Conservation (phyloP, 35 echinoderm and acorn worm species). For the Ptychodera flava region DNA sequence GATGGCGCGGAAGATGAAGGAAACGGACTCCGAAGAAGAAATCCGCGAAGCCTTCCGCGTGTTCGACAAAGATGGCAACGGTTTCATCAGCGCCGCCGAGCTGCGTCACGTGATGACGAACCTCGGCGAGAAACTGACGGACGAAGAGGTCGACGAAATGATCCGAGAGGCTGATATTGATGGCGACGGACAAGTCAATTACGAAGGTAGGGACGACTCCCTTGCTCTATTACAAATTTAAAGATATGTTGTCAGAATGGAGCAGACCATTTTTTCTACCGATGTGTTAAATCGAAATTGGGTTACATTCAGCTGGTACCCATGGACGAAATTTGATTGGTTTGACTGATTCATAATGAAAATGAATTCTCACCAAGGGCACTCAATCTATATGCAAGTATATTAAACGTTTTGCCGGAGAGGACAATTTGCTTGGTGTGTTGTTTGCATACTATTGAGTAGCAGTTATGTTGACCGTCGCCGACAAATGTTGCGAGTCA, state of each 20-base stretch:
- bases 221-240: not conserved
- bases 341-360: not conserved
- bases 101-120: conserved; percentile 94
- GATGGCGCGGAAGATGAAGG: conserved; percentile 67
- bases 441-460: no score
- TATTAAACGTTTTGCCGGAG: no score
- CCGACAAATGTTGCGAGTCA: no score
- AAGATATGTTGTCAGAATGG: not conserved
- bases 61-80: conserved; percentile 61
- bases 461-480: no score
- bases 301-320: no score
- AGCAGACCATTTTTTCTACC: not conserved
- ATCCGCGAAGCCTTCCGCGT: conserved; percentile 68
- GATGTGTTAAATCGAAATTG: no score
- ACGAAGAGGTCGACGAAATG: conserved; percentile 95
- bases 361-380: not conserved
- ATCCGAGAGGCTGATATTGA: conserved; percentile 92
- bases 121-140: conserved; percentile 94
- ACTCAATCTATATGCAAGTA: not conserved
- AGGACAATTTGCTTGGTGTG: no score
- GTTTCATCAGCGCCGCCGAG: conserved; percentile 81
- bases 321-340: no score
- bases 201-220: conserved; percentile 45
- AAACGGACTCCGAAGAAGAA: conserved; percentile 56
- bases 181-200: conserved; percentile 89